Evolutionary conservation across 2,888 invertebrate genomes (phyloP).

Genomic region (Magallana nippona): DNA sequence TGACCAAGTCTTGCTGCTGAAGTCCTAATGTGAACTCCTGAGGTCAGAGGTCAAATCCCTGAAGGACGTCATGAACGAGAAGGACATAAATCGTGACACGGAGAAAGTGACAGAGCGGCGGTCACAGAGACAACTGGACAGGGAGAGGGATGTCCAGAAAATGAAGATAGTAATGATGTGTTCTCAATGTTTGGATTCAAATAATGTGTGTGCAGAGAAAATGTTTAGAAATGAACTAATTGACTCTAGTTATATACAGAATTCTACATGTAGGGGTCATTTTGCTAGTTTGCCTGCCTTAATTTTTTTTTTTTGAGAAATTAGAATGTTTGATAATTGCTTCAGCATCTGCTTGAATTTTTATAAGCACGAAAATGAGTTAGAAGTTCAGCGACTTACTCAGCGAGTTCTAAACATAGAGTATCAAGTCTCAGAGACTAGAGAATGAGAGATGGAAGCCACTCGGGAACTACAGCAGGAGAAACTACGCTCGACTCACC

Average conservation of each 20-base stretch:
- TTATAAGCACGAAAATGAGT: slow-evolving; percentile 71
- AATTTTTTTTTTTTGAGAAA: slow-evolving; percentile 54
- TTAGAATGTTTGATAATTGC: slow-evolving; percentile 51
- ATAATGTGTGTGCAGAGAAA: too few species aligned
- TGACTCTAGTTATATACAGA: too few species aligned
- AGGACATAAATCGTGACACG: slow-evolving; percentile 60
- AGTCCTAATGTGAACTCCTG: slow-evolving; percentile 67
- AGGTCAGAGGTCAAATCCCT: slow-evolving; percentile 39
- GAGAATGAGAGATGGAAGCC: slow-evolving; percentile 61
- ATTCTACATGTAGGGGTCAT: too few species aligned
- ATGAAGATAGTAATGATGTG: too few species aligned
- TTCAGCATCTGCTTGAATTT: neutral
- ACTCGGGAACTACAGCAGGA: slow-evolving; percentile 62
- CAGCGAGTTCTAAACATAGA: slow-evolving; percentile 69
- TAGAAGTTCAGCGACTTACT: slow-evolving; percentile 68
- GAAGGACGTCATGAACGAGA: slow-evolving; percentile 56
- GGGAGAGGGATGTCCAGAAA: slow-evolving; percentile 51
- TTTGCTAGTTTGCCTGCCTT: too few species aligned
- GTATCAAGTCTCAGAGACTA: slow-evolving; percentile 59
- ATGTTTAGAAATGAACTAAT: too few species aligned
- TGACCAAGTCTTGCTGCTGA: slow-evolving; percentile 63
- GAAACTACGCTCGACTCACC: slow-evolving; percentile 49
- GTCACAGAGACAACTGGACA: slow-evolving; percentile 61
- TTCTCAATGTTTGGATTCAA: too few species aligned
- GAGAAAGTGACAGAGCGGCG: slow-evolving; percentile 61